Conservation (phyloP, 2,797 vertebrate species). For the Monodelphis domestica region DNA sequence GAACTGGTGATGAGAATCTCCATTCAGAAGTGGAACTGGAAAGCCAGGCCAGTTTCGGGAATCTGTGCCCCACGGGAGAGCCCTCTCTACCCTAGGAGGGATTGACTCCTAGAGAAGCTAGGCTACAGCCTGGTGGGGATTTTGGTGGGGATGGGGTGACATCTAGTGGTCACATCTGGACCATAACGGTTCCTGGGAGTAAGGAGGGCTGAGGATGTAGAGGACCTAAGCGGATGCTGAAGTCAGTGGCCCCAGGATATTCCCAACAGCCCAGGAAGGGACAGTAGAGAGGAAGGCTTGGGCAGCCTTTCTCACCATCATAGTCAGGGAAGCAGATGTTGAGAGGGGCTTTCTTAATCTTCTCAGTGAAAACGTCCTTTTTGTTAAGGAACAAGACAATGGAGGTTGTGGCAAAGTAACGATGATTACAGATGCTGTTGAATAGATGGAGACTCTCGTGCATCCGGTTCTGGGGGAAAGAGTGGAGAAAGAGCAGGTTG, state of each 20-base stretch:
- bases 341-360: constrained; percentile 98
- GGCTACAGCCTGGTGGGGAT: background rate
- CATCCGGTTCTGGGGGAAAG: constrained; percentile 94
- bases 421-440: constrained; percentile 99
- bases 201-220: background rate
- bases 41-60: background rate
- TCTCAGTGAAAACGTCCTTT: constrained; percentile 97
- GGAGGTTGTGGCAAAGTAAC: constrained; percentile 96
- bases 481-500: background rate
- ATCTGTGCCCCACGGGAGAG: background rate
- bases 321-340: constrained; percentile 99
- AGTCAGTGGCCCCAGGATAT: background rate
- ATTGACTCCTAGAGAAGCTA: background rate
- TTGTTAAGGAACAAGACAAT: constrained; percentile 99
- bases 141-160: background rate
- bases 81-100: background rate
- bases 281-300: background rate
- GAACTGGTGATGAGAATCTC: background rate
- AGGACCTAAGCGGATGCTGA: background rate
- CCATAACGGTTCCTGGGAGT: background rate
- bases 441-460: constrained; percentile 99
- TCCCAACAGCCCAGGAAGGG: background rate
- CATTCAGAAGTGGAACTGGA: background rate
- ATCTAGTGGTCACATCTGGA: background rate
- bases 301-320: constrained; percentile 88